Base-by-base conservation (phyloP, 1,140 invertebrate genomes). In the Ips nitidus region DNA sequence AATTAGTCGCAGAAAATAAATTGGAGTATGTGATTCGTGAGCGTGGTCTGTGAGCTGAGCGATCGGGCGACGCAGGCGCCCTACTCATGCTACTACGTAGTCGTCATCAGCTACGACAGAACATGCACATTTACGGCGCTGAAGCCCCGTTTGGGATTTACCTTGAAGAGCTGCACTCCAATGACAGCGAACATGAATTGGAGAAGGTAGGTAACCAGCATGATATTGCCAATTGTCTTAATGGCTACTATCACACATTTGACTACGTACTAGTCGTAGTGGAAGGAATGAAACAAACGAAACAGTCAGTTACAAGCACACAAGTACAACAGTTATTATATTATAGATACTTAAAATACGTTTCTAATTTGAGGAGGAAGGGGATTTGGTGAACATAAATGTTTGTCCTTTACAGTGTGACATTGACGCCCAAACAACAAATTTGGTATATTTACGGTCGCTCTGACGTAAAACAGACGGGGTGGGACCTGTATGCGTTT, bases 131-230 rank as follows among this genome's bases (percentile, higher is more conserved):
- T 74, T 78, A 77, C 75, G 71, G 71, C 73, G 69, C 67, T 47
- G 60, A 75, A 77, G 76, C 74, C 68, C 74, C 45, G 45, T 62
- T 66, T 73, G 69, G 52, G 47, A 61, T 84, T 90, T 92, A 94
- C 94, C 93, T 99, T 99, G 87, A 99, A 99, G 80, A 99, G 91
- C 88, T 99, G 98, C 83, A 99, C 98, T 86, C 98, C 98, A 86
- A 99, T 99, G 83, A 99, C 97, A 83, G 97, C 96, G 85, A 99
- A 99, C 97, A 99, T 99, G 90, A 99, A 99, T 87, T 98, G 94
- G 80, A 99, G 93, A 78, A 99, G 92, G 87, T 96, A 96, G 83
- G 97, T 98, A 84, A 99, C 95, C 90, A 98, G 89, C 90, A 98
- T 95, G 85, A 98, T 98, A 89, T 98, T 98, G 83, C 95, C 95